phyloP scores from a whole-genome alignment of 2,888 invertebrate species.

The Philaethria dido region DNA sequence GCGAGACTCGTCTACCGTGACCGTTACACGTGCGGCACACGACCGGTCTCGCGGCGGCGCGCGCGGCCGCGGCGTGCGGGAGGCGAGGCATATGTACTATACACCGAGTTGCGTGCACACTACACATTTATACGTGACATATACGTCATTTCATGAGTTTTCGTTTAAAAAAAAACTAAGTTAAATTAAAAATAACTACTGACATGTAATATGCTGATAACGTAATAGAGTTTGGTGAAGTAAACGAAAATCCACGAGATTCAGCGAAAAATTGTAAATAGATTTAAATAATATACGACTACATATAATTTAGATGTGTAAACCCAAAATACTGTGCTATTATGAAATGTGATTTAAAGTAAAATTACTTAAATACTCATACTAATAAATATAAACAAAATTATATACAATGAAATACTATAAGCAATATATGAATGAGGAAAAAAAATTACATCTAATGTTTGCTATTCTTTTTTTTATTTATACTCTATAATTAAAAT shows the following conservation, averaged over 20 bases:
- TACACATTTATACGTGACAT: conserved; percentile 44
- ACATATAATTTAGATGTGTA: not conserved
- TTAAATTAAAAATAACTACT: too few relatives aligned
- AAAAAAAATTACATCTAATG: not conserved
- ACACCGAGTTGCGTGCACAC: conserved; percentile 48
- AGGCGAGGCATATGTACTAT: conserved; percentile 38
- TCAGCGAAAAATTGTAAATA: conserved; percentile 9
- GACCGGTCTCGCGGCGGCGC: conserved; percentile 9
- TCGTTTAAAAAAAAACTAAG: not conserved
- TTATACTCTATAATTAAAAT: not conserved
- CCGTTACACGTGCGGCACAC: too few relatives aligned
- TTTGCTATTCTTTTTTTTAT: not conserved
- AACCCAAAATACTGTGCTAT: conserved; percentile 17
- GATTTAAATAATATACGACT: not conserved
- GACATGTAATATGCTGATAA: not conserved
- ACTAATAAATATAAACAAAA: conserved; percentile 6
- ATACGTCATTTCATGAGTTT: conserved; percentile 38
- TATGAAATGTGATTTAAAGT: not conserved
- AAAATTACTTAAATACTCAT: conserved; percentile 1
- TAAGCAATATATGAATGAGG: conserved; percentile 10
- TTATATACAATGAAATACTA: conserved; percentile 16
- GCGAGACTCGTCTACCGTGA: too few relatives aligned
- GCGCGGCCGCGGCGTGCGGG: conserved; percentile 55
- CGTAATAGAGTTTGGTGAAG: not conserved
- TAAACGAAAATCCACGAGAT: conserved; percentile 13